These are phyloP conservation scores for Macheiramphus alcinus DNA, from an alignment of 2,113 vertebrate genomes.

Conservation along the genomic window DNA sequence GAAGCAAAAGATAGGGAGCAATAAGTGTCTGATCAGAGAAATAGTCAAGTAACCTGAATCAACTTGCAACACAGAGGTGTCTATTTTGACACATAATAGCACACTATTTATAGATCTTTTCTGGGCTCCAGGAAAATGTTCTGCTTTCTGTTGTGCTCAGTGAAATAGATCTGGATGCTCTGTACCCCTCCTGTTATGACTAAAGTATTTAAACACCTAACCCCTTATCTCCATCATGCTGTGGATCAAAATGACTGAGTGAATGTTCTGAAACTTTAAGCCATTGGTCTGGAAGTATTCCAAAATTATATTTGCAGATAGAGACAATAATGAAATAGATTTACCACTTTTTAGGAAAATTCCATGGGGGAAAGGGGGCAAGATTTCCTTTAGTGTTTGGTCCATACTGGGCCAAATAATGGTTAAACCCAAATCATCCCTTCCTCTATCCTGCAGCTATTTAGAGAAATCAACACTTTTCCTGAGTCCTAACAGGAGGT, in stretches of 20 bases:
- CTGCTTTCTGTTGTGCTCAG: neutral
- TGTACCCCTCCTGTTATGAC: neutral
- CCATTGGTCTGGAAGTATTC: neutral
- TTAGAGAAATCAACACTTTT: conserved; percentile 5
- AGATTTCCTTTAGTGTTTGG: neutral
- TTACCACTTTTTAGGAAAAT: neutral
- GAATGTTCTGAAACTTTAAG: neutral
- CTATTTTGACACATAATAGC: neutral
- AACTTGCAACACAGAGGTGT: neutral
- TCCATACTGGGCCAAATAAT: neutral
- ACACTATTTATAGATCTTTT: neutral
- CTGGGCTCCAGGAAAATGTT: neutral
- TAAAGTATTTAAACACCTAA: neutral
- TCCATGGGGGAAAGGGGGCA: neutral
- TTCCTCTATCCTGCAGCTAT: neutral
- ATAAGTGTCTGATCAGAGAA: neutral
- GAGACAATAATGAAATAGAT: neutral
- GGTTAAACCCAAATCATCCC: neutral
- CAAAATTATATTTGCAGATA: neutral
- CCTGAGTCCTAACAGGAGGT: neutral
- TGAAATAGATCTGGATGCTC: neutral
- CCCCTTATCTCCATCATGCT: neutral
- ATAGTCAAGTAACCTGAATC: neutral
- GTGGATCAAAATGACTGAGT: neutral
- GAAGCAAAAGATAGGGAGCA: neutral